These are phyloP conservation scores for Rhorus exstirpatorius DNA, from an alignment of 2,888 invertebrate genomes.

Conservation along the genomic window DNA sequence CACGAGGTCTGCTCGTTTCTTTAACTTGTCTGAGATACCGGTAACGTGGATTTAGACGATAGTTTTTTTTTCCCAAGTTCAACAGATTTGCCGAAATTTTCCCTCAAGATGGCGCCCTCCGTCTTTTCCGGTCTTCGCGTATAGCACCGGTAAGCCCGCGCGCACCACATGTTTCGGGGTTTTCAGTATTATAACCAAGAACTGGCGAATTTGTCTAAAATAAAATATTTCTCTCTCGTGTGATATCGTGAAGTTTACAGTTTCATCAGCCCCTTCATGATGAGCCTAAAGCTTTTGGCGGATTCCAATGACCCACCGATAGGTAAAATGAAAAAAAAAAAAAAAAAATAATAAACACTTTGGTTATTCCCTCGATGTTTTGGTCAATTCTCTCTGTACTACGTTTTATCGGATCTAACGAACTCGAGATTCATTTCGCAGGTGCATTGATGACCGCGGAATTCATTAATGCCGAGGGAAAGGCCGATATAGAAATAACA, in stretches of 20 bases:
- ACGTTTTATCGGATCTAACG: slow-evolving; percentile 13
- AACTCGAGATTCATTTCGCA: slow-evolving; percentile 62
- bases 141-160: neutral
- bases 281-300: slow-evolving; percentile 78
- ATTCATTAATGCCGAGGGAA: slow-evolving; percentile 72
- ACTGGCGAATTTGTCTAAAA: neutral
- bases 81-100: neutral
- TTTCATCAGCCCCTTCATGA: slow-evolving; percentile 45
- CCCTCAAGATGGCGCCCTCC: neutral
- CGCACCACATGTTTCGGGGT: neutral
- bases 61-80: neutral
- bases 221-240: neutral
- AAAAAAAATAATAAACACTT: too few relatives aligned
- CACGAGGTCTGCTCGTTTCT: too few relatives aligned
- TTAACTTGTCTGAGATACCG: too few relatives aligned
- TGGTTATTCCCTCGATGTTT: slow-evolving; percentile 50
- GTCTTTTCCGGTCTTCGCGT: neutral
- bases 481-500: slow-evolving; percentile 74
- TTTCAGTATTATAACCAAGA: neutral
- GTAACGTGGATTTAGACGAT: too few relatives aligned
- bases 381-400: too few relatives aligned
- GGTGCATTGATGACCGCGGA: slow-evolving; percentile 80
- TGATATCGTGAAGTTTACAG: neutral
- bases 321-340: too few relatives aligned
- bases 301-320: slow-evolving; percentile 78